Base-by-base conservation (phyloP, 2,888 invertebrate species). In the Dichetophora obliterata region DNA sequence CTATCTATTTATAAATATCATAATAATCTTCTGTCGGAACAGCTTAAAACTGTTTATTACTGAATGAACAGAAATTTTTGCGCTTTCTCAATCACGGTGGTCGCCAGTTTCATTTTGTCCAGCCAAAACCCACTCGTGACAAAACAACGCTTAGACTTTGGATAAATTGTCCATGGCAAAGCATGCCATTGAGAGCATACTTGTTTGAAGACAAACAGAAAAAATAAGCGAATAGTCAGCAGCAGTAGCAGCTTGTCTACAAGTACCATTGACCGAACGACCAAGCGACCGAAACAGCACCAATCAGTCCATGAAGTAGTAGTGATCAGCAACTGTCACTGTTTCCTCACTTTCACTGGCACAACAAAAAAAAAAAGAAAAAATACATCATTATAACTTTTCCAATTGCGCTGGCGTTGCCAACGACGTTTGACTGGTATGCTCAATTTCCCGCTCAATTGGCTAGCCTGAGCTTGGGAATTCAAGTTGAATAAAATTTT, bases 1-100 rank as follows among this genome's bases (percentile, higher is more conserved):
- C 14, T 43, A 43, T 43, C 11, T 43, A 43, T 43, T 43, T 43
- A 11, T 43, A 43, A 43, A 43, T 43, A 11, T 43, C 11, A 43
- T 11, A 43, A 43, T 43, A 43, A 43, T 11, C 11, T 43, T 43
- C 14, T 43, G 11, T 43, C 2, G 43, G 11, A 43, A 43, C 14
- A 43, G 43, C 43, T 43, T 43, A 43, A 43, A 43, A 43, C 11
- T 43, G 43, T 43, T 43, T 6, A 43, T 43, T 43, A 14, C 6
- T 43, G 6, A 11, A 43, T 11, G 43, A 1, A 34, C 31, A 19
- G 37, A 16, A 66, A 6, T 65, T 74, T 74, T 61, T 70, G 72
- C 70, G 71, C 71, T 74, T 59, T 74, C 75, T 59, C 76, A 52
- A 63, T 75, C 52, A 77, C 11, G 43, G 43, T 43, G 43, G 43